These are phyloP conservation scores for Rhopalosiphum padi DNA, from an alignment of 1,140 invertebrate species.

Conservation along the genomic window DNA sequence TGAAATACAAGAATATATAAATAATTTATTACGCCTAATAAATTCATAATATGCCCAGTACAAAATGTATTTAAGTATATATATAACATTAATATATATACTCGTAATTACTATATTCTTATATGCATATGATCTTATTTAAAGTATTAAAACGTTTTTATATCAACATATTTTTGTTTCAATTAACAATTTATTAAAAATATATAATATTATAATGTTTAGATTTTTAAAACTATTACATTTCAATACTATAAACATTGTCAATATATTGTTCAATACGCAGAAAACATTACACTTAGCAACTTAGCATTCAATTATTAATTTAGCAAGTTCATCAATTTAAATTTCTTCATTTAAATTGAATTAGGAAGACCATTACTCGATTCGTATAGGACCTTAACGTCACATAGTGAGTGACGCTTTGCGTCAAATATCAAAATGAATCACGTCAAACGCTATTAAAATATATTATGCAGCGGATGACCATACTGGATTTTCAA, in stretches of 20 bases:
- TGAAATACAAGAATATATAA: background rate
- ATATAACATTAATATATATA: too few species aligned
- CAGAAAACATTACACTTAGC: background rate
- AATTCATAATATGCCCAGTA: background rate
- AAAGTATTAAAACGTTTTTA: background rate
- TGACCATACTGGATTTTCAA: background rate
- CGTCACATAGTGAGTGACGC: background rate
- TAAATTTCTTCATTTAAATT: conserved; percentile 21
- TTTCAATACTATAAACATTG: background rate
- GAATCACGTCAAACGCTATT: background rate
- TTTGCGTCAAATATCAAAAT: background rate
- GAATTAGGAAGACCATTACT: background rate
- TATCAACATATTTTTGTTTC: background rate
- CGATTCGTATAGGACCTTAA: background rate
- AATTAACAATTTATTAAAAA: background rate
- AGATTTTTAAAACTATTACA: background rate
- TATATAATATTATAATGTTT: background rate
- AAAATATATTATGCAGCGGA: background rate
- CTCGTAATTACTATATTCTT: background rate
- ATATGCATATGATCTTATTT: background rate
- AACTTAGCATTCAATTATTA: background rate
- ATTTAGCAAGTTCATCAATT: conserved; percentile 23
- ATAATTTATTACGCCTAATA: background rate
- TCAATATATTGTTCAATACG: background rate
- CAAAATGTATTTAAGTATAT: too few species aligned